phyloP scores from a whole-genome alignment of 1,140 invertebrate genomes.

The Penaeus vannamei region DNA sequence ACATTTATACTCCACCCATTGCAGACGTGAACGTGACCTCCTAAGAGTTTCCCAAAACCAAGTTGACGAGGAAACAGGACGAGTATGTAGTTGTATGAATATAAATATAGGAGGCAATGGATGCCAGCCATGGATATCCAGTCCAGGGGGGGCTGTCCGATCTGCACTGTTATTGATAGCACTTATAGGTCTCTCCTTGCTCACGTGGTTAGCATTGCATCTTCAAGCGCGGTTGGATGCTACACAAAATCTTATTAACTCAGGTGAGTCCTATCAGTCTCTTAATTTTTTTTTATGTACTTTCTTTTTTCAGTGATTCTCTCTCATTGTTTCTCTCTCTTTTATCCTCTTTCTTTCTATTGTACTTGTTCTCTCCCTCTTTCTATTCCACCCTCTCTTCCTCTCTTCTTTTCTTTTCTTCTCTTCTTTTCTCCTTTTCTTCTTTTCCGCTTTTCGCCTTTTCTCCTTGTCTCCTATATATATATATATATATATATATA shows the following conservation, averaged over 20 bases:
- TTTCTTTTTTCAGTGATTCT: too few relatives aligned
- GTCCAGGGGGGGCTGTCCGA: conserved; percentile 43
- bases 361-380: conserved; percentile 10
- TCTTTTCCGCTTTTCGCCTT: not conserved
- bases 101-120: conserved; percentile 27
- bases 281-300: not conserved
- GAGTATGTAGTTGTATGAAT: conserved; percentile 50
- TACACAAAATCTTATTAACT: conserved; percentile 34
- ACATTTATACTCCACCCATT: not conserved
- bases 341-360: not conserved
- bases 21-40: conserved; percentile 53
- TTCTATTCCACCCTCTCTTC: not conserved
- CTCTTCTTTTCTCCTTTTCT: not conserved
- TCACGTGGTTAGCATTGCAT: conserved; percentile 56
- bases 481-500: not conserved
- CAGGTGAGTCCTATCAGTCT: conserved; percentile 42
- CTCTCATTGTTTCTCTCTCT: not conserved
- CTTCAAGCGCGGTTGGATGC: conserved; percentile 50
- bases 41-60: conserved; percentile 43
- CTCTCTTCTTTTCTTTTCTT: not conserved
- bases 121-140: conserved; percentile 21
- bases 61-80: conserved; percentile 38
- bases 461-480: not conserved
- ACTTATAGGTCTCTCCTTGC: conserved; percentile 49
- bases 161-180: conserved; percentile 50